Evolutionary conservation across 2,888 invertebrate genomes (phyloP).

Genomic region (Nesidiocoris tenuis): DNA sequence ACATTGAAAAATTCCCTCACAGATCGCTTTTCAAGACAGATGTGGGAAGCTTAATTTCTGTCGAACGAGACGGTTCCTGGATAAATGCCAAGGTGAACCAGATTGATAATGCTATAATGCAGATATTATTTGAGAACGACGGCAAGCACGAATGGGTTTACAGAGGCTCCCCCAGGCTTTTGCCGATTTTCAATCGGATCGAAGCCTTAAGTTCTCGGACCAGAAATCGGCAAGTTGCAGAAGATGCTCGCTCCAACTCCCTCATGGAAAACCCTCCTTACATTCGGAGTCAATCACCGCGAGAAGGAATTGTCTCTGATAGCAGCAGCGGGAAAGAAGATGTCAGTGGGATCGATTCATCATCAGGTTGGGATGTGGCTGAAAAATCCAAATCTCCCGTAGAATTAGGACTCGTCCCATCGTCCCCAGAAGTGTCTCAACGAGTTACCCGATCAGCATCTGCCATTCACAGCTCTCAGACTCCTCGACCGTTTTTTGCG

Average conservation of each 20-base stretch:
- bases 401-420: background rate
- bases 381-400: constrained; percentile 10
- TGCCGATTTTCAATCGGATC: constrained; percentile 13
- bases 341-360: background rate
- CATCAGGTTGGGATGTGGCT: background rate
- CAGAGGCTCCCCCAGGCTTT: constrained; percentile 82
- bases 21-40: constrained; percentile 86
- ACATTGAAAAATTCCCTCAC: constrained; percentile 76
- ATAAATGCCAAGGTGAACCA: constrained; percentile 71
- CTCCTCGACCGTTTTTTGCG: background rate
- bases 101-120: constrained; percentile 85
- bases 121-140: constrained; percentile 77
- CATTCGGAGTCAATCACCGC: no score
- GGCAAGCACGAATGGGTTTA: constrained; percentile 89
- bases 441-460: background rate
- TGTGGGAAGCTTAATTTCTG: constrained; percentile 75
- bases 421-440: no score
- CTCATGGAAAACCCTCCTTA: background rate
- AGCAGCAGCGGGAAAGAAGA: constrained; percentile 20
- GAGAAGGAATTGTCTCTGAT: constrained; percentile 7
- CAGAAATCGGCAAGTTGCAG: background rate
- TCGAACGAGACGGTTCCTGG: constrained; percentile 86
- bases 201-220: background rate
- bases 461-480: background rate
- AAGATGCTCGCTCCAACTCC: background rate